phyloP scores from a whole-genome alignment of 1,140 invertebrate genomes.

The Nomia melanderi region DNA sequence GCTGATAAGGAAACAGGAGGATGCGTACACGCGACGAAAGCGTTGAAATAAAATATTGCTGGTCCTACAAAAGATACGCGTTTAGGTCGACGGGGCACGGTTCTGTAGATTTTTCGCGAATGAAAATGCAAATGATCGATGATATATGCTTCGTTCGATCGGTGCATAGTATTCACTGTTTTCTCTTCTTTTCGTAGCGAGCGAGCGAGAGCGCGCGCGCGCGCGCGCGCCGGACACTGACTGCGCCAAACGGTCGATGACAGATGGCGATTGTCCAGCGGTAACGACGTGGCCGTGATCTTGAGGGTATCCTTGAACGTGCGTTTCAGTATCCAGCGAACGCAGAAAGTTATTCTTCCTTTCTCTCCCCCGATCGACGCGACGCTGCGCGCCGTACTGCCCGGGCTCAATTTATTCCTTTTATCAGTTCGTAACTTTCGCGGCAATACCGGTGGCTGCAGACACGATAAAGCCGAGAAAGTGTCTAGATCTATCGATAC shows the following conservation, averaged over 20 bases:
- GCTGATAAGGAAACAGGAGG: no score
- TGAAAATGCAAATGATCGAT: constrained; percentile 3
- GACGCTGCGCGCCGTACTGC: not conserved
- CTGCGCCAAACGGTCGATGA: constrained; percentile 55
- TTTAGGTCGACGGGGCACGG: not conserved
- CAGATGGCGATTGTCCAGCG: constrained; percentile 60
- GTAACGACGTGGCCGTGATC: constrained; percentile 56
- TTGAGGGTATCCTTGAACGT: constrained; percentile 54
- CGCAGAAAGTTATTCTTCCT: constrained; percentile 54
- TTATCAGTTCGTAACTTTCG: constrained; percentile 36
- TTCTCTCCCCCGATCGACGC: constrained; percentile 43
- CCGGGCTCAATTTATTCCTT: constrained; percentile 21
- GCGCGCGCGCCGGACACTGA: not conserved
- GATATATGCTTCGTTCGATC: constrained; percentile 45
- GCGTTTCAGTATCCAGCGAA: constrained; percentile 38
- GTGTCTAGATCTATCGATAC: constrained; percentile 20
- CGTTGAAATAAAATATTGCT: not conserved
- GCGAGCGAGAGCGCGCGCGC: not conserved
- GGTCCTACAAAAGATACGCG: not conserved
- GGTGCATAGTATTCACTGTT: constrained; percentile 22
- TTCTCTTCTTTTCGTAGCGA: constrained; percentile 22
- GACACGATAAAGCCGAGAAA: constrained; percentile 10
- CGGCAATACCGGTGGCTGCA: constrained; percentile 1
- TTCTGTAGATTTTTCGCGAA: not conserved
- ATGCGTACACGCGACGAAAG: no score